A percentile compares a stretch with the other conserved stretches of the same genome.
These are phyloP conservation scores for Cataglyphis rosenhaueri DNA, from an alignment of 2,888 invertebrate genomes.

Conservation along the genomic window DNA sequence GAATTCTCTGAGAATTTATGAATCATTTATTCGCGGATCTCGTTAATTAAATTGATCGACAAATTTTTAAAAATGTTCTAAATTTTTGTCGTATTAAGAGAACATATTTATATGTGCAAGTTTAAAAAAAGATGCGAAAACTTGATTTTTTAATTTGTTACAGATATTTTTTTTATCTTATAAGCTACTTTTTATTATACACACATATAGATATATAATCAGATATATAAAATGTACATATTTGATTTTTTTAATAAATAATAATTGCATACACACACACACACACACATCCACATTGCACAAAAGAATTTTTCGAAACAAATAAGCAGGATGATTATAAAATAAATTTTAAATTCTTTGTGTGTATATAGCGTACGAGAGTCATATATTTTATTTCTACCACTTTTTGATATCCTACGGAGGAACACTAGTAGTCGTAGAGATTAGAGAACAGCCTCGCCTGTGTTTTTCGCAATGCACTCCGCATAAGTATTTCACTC, in stretches of 20 bases:
- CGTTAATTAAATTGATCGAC: background rate
- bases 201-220: background rate
- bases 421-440: slow-evolving; percentile 6
- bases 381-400: background rate
- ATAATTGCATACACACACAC: background rate
- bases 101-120: background rate
- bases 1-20: background rate
- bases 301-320: background rate
- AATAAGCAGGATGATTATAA: background rate
- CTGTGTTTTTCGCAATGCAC: slow-evolving; percentile 22
- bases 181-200: background rate
- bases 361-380: background rate
- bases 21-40: background rate
- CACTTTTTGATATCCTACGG: background rate
- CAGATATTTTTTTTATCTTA: background rate
- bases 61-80: background rate
- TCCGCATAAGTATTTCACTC: slow-evolving; percentile 7
- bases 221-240: too few species aligned
- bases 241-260: background rate
- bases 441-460: slow-evolving; percentile 26
- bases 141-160: background rate
- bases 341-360: slow-evolving; percentile 7
- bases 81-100: background rate
- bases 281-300: background rate
- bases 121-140: slow-evolving; percentile 1